These are phyloP conservation scores for Ornithoptera alexandrae DNA, from an alignment of 2,888 invertebrate species.

Conservation along the genomic window DNA sequence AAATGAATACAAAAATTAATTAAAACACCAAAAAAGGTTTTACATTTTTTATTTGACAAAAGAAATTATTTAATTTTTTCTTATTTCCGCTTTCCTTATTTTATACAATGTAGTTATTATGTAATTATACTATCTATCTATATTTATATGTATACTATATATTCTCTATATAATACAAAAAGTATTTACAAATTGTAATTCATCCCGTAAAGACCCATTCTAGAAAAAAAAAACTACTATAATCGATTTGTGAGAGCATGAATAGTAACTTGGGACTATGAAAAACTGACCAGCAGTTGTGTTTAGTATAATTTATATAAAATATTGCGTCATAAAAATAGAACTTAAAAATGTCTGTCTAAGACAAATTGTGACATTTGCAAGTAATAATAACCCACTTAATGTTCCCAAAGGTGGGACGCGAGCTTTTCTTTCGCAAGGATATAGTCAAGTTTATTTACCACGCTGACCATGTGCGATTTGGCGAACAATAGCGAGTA, in stretches of 20 bases:
- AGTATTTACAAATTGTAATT: conserved; percentile 69
- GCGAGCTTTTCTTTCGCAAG: no score
- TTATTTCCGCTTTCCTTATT: conserved; percentile 73
- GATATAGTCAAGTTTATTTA: no score
- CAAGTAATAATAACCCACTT: not conserved
- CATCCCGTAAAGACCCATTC: conserved; percentile 74
- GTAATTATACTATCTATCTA: conserved; percentile 77
- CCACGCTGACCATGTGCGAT: no score
- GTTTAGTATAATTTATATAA: not conserved
- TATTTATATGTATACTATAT: conserved; percentile 73
- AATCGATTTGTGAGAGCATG: conserved; percentile 26
- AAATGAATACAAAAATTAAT: conserved; percentile 33
- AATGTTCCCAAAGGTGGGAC: no score
- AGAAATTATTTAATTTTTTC: conserved; percentile 77
- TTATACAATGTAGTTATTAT: conserved; percentile 73
- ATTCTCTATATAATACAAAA: conserved; percentile 75
- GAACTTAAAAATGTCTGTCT: not conserved
- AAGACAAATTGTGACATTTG: not conserved
- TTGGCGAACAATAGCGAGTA: no score
- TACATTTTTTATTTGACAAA: conserved; percentile 77
- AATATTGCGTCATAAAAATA: not conserved
- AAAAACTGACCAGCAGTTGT: conserved; percentile 27
- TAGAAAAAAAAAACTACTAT: conserved; percentile 42
- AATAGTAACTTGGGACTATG: conserved; percentile 18
- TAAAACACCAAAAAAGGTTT: conserved; percentile 55